These are phyloP conservation scores for Halcyon chelicuti DNA, from an alignment of 2,797 vertebrate species.

Conservation along the genomic window DNA sequence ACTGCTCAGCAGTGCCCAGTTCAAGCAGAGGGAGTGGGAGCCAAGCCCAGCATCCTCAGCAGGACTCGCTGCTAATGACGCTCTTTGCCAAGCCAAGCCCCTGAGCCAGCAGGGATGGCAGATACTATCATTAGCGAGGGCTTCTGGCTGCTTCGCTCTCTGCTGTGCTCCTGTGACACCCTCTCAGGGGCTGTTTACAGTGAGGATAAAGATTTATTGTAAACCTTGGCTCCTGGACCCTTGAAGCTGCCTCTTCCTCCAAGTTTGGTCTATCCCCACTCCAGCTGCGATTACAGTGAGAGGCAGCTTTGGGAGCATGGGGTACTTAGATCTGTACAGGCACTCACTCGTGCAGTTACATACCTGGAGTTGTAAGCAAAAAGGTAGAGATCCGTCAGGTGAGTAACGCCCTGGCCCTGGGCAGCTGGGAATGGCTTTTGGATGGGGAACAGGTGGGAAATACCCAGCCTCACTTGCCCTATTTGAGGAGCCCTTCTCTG, in stretches of 20 bases:
- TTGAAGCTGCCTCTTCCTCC: slow-evolving; percentile 14
- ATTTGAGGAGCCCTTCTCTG: background rate
- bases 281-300: background rate
- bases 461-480: too few species aligned
- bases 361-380: background rate
- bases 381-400: background rate
- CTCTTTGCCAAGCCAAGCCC: background rate
- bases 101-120: background rate
- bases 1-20: background rate
- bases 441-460: background rate
- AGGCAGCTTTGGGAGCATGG: background rate
- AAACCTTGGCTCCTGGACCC: background rate
- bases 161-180: background rate
- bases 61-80: background rate
- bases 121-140: background rate
- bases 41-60: background rate
- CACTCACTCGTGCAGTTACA: accelerated
- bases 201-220: slow-evolving; percentile 36
- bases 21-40: background rate
- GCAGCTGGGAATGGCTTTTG: background rate
- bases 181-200: slow-evolving; percentile 29
- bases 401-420: background rate
- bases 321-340: background rate
- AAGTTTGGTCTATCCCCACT: background rate
- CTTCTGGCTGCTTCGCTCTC: background rate